Percentiles rank a stretch among this genome's conserved stretches.
Evolutionary conservation across 2,113 vertebrate species (phyloP).

Genomic region (Fukomys damarensis): DNA sequence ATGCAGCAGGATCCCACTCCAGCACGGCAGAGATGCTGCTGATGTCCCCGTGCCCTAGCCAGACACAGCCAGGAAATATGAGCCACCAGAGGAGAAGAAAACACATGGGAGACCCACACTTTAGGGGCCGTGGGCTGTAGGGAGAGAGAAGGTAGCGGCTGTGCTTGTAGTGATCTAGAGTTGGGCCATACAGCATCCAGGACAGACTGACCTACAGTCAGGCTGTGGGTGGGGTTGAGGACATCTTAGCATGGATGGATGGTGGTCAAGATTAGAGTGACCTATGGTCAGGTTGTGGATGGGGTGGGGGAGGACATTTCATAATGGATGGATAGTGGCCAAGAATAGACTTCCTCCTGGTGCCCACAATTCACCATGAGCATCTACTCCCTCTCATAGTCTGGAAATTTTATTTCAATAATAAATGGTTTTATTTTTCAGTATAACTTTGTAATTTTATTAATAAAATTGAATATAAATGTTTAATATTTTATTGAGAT

Average conservation of each 20-base stretch:
- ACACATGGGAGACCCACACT: background rate
- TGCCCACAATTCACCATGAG: background rate
- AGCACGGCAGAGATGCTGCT: accelerated
- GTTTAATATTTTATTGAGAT: background rate
- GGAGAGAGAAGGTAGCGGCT: no score
- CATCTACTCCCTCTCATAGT: background rate
- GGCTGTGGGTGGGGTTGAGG: background rate
- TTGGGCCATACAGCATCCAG: background rate
- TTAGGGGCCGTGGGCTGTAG: no score
- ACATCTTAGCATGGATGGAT: background rate
- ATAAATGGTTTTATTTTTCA: background rate
- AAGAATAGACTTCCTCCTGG: background rate
- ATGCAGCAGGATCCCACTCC: accelerated
- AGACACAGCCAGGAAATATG: background rate
- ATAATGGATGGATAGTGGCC: no score
- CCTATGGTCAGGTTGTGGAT: background rate
- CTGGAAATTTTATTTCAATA: background rate
- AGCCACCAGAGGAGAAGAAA: background rate
- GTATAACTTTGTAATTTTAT: background rate
- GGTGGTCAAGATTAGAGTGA: background rate
- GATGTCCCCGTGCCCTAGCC: background rate
- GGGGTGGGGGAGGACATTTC: background rate
- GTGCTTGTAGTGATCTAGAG: no score
- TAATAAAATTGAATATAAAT: background rate
- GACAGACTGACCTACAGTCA: background rate